Evolutionary conservation across 2,888 invertebrate species (phyloP).

Genomic region (Ariolimax columbianus): DNA sequence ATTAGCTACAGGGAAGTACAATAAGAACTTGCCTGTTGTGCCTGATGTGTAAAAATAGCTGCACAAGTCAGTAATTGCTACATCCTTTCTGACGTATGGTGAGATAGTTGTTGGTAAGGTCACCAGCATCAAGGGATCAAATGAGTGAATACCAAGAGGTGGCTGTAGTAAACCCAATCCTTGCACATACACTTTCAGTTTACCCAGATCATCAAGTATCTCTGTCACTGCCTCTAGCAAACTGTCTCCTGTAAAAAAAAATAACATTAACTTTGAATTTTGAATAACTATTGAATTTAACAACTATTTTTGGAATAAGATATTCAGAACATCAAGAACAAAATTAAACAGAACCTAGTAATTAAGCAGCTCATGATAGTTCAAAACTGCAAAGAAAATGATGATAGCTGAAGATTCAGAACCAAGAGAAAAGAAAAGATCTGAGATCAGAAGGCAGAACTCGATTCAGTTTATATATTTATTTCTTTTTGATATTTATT

Average conservation of each 20-base stretch:
- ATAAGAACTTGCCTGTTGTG: constrained; percentile 67
- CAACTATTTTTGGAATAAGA: too few species aligned
- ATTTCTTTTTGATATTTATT: too few species aligned
- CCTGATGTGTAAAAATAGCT: constrained; percentile 95
- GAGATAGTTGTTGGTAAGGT: constrained; percentile 57
- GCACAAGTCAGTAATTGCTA: constrained; percentile 78
- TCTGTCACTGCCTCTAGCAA: constrained; percentile 64
- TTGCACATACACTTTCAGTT: constrained; percentile 60
- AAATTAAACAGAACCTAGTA: too few species aligned
- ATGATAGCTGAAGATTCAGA: too few species aligned
- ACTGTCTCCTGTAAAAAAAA: constrained; percentile 58
- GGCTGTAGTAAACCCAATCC: constrained; percentile 51
- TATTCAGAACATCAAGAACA: too few species aligned
- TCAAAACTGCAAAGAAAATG: too few species aligned
- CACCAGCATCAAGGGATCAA: constrained; percentile 58
- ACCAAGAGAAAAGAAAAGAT: too few species aligned
- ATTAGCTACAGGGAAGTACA: neutral
- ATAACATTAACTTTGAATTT: too few species aligned
- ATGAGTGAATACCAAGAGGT: constrained; percentile 60
- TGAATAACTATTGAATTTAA: too few species aligned
- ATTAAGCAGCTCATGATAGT: too few species aligned
- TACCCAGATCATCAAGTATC: constrained; percentile 59
- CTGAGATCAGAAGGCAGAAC: too few species aligned
- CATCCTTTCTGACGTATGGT: constrained; percentile 53
- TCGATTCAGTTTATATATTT: too few species aligned